These are phyloP conservation scores for Atlantisia rogersi DNA, from an alignment of 2,113 vertebrate genomes.

Conservation along the genomic window DNA sequence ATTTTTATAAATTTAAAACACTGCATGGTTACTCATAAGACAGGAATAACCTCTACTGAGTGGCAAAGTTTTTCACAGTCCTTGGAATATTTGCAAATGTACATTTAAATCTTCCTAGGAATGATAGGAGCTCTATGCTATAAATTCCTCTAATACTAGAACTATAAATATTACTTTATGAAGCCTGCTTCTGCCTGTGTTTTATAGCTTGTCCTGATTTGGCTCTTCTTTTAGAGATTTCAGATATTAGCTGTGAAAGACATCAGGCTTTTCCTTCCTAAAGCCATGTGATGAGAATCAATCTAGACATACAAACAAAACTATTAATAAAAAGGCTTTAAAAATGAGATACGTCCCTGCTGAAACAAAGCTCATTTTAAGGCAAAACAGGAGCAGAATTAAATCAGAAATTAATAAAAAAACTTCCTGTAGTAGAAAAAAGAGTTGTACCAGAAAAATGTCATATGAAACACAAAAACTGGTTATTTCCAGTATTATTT, in stretches of 20 bases:
- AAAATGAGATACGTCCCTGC: background rate
- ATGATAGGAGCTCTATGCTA: background rate
- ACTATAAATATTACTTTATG: slow-evolving; percentile 16
- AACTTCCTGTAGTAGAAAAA: background rate
- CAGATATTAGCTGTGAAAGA: slow-evolving; percentile 38
- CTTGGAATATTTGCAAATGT: slow-evolving; percentile 36
- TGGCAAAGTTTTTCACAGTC: background rate
- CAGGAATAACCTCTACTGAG: background rate
- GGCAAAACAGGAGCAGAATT: slow-evolving; percentile 30
- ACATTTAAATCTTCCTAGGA: slow-evolving; percentile 15
- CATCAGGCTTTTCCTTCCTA: background rate
- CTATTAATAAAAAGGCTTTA: background rate
- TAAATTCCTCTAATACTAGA: background rate
- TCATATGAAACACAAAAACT: background rate
- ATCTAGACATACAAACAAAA: background rate
- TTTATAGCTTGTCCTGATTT: slow-evolving; percentile 34
- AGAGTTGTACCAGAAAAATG: background rate
- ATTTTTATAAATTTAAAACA: background rate
- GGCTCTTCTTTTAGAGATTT: slow-evolving; percentile 18
- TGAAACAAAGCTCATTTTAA: slow-evolving; percentile 28
- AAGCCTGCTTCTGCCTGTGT: slow-evolving; percentile 7
- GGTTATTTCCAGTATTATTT: background rate
- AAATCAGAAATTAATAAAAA: slow-evolving; percentile 42
- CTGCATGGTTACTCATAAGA: background rate
- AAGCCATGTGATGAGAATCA: slow-evolving; percentile 5